Evolutionary conservation across 2,888 invertebrate species (phyloP), one percentile per base, ranked within the genome.

Genomic region (Amiota mariae): DNA sequence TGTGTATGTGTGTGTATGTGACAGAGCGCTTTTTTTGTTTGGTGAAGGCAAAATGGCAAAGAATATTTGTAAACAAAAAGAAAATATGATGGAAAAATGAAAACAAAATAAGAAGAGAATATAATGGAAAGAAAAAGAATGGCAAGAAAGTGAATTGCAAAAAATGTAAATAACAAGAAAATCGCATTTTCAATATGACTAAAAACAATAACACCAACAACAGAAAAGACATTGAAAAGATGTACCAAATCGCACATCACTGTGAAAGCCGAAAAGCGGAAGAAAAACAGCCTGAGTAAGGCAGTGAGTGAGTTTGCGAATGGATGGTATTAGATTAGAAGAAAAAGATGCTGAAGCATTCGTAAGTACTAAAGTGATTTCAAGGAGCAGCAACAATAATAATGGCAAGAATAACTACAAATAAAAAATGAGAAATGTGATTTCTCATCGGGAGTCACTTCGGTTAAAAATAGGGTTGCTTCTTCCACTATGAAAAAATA

Each of bases 171-270:
- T 47, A 75, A 81, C 81, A 85, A 80, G 85, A 76, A 85, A 84
- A 86, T 85, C 80, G 80, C 86, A 84, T 85, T 84, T 83, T 77
- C 85, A 72, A 77, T 74, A 76, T 73, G 77, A 70, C 36, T 70
- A 47, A 70, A 61, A 66, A 73, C 68, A 73, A 75, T 61, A 72
- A 15, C 15, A 66, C 72, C 68, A 73, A 75, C 66, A 72, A 15
- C 15, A 72, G 72, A 24, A 24, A 24, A 3, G 24, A 24, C 61
- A 73, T 71, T 36, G 15, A 59, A 68, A 56, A 72, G 75, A 75
- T 76, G 59, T 47, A 20, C 47, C 79, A 75, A 75, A 78, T 76
- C 76, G 73, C 77, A 76, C 76, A 63, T 67, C 73, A 77, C 54
- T 71, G 70, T 71, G 24, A 68, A 71, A 77, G 76, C 80, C 76